Evolutionary conservation across 1,140 invertebrate genomes (phyloP), one percentile per base, ranked within the genome.

Genomic region (Spodoptera frugiperda): DNA sequence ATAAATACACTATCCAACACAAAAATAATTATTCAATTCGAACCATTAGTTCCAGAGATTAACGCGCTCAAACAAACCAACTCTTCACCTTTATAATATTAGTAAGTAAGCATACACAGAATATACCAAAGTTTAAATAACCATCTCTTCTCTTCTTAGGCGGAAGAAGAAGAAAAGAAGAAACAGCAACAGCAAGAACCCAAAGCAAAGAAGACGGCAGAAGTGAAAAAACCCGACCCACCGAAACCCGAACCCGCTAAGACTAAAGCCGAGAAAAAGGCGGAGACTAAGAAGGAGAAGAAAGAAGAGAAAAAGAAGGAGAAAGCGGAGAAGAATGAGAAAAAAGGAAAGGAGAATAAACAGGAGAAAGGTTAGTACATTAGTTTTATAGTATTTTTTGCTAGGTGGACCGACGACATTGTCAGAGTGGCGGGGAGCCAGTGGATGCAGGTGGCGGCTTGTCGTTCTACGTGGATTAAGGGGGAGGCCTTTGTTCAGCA

Each of bases 81-180:
- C n/a, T n/a, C n/a, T n/a, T n/a, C n/a, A n/a, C n/a, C n/a, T n/a
- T n/a, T n/a, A n/a, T n/a, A n/a, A n/a, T n/a, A n/a, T n/a, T n/a
- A n/a, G n/a, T n/a, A n/a, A n/a, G n/a, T n/a, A n/a, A n/a, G n/a
- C n/a, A n/a, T n/a, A n/a, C n/a, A n/a, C n/a, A n/a, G n/a, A n/a
- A n/a, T n/a, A n/a, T n/a, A n/a, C n/a, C n/a, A n/a, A 33, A 6
- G 0, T 6, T 9, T 70, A 21, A 63, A 21, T 44, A 11, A 19
- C 12, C 12, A 17, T 39, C n/a, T 39, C 30, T 59, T 39, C 55
- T 59, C 57, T 39, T 8, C 6, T 1, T 10, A 93, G 91, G 91
- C 88, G 11, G 90, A 93, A 77, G 91, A 92, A 80, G 91, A 93
- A 79, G 89, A 91, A 30, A 86, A 74, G 46, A 86, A 83, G 63